phyloP scores from a whole-genome alignment of 2,797 vertebrate species.

The Sebastolobus altivelis region DNA sequence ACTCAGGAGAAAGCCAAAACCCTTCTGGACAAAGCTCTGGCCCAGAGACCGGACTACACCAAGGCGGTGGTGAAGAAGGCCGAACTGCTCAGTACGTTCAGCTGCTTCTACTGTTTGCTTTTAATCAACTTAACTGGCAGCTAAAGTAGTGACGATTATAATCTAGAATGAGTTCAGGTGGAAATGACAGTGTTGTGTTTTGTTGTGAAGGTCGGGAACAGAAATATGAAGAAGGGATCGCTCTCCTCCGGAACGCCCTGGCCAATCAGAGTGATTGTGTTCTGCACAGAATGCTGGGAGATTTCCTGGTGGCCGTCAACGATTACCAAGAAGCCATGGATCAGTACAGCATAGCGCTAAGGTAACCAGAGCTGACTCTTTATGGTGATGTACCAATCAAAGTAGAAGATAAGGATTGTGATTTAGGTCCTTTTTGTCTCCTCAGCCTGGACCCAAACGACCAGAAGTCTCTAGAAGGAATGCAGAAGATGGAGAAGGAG shows the following conservation, averaged over 20 bases:
- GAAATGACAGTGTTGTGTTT: background rate
- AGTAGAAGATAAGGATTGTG: background rate
- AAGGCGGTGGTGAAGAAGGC: slow-evolving; percentile 99
- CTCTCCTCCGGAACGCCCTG: slow-evolving; percentile 92
- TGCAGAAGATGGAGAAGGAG: slow-evolving; percentile 99
- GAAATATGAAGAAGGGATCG: slow-evolving; percentile 97
- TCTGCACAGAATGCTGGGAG: slow-evolving; percentile 97
- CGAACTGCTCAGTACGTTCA: slow-evolving; percentile 92
- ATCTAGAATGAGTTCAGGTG: background rate
- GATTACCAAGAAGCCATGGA: slow-evolving; percentile 99
- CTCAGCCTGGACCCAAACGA: slow-evolving; percentile 97
- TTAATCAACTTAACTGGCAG: background rate
- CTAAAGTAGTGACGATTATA: background rate
- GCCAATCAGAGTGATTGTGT: slow-evolving; percentile 98
- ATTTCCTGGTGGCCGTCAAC: slow-evolving; percentile 96
- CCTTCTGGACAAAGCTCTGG: slow-evolving; percentile 95
- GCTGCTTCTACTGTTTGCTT: background rate
- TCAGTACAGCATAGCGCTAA: slow-evolving; percentile 96
- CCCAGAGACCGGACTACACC: slow-evolving; percentile 96
- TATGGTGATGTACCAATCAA: background rate
- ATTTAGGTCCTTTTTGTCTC: background rate
- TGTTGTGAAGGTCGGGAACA: slow-evolving; percentile 92
- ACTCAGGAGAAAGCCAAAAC: slow-evolving; percentile 98
- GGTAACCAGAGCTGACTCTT: slow-evolving; percentile 47
- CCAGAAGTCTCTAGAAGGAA: slow-evolving; percentile 97